A percentile compares a stretch with the other conserved stretches of the same genome.
phyloP scores from a whole-genome alignment of 2,797 vertebrate genomes.

The Mastacembelus armatus region DNA sequence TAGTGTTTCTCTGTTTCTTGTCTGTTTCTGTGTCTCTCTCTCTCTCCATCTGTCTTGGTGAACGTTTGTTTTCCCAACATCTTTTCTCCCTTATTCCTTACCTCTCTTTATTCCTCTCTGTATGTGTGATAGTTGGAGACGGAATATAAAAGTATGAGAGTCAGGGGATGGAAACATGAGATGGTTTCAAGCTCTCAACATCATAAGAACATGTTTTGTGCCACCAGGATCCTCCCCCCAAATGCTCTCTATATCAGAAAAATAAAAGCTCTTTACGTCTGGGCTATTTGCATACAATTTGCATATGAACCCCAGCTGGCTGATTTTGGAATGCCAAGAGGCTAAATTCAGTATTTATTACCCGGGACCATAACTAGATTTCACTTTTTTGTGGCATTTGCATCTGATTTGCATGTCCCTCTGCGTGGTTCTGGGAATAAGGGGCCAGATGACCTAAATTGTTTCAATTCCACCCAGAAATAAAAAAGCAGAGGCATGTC shows the following conservation, averaged over 20 bases:
- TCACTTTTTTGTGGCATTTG: slow-evolving; percentile 80
- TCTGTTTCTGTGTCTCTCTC: background rate
- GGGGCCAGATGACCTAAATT: slow-evolving; percentile 85
- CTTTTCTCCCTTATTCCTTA: slow-evolving; percentile 10
- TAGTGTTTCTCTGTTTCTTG: background rate
- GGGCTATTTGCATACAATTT: slow-evolving; percentile 84
- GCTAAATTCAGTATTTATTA: slow-evolving; percentile 87
- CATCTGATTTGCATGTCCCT: slow-evolving; percentile 84
- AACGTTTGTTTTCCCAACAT: slow-evolving; percentile 9
- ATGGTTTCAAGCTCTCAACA: slow-evolving; percentile 56
- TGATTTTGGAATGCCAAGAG: slow-evolving; percentile 84
- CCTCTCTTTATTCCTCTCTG: background rate
- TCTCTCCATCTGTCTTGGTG: background rate
- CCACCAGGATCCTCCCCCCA: slow-evolving; percentile 46
- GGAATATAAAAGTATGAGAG: slow-evolving; percentile 31
- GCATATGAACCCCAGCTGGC: slow-evolving; percentile 82
- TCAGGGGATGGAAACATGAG: slow-evolving; percentile 42
- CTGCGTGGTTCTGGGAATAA: slow-evolving; percentile 78
- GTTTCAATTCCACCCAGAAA: slow-evolving; percentile 78
- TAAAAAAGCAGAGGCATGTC: slow-evolving; percentile 63
- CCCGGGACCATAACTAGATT: slow-evolving; percentile 78
- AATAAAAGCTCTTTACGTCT: slow-evolving; percentile 62
- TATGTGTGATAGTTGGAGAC: slow-evolving; percentile 32
- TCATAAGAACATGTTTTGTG: slow-evolving; percentile 47
- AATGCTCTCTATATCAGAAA: slow-evolving; percentile 56